These are phyloP conservation scores for Drosophila pruinosa DNA, from an alignment of 1,140 invertebrate genomes.

Conservation along the genomic window DNA sequence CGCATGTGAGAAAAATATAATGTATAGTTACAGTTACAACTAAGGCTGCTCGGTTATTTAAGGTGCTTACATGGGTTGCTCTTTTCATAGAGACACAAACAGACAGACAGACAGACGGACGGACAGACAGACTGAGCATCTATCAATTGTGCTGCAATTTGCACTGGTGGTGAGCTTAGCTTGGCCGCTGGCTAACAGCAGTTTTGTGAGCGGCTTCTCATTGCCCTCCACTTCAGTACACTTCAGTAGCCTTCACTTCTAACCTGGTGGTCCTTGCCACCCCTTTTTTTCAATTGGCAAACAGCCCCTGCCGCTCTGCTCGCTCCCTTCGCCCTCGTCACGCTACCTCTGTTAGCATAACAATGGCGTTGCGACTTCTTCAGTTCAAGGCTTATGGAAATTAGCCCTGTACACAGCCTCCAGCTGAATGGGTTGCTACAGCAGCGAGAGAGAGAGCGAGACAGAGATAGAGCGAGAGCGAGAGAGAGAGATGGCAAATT, in stretches of 20 bases:
- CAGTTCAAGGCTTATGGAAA: slow-evolving; percentile 72
- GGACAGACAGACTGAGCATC: background rate
- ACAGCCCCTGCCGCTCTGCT: background rate
- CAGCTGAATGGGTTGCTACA: slow-evolving; percentile 20
- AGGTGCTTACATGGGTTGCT: slow-evolving; percentile 78
- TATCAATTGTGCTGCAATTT: slow-evolving; percentile 70
- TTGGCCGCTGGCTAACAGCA: slow-evolving; percentile 46
- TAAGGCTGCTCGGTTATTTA: slow-evolving; percentile 56
- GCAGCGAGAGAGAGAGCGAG: background rate
- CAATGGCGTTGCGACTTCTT: slow-evolving; percentile 74
- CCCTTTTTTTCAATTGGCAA: slow-evolving; percentile 49
- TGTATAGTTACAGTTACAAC: slow-evolving; percentile 43
- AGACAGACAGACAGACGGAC: slow-evolving; percentile 7
- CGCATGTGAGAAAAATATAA: slow-evolving; percentile 55
- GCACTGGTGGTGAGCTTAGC: slow-evolving; percentile 75
- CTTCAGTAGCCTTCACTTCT: slow-evolving; percentile 25
- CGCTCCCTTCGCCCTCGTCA: background rate
- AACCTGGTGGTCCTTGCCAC: slow-evolving; percentile 48
- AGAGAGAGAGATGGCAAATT: slow-evolving; percentile 59
- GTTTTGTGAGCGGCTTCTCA: slow-evolving; percentile 45
- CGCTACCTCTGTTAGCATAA: slow-evolving; percentile 68
- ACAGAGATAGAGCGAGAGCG: background rate
- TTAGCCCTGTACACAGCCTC: slow-evolving; percentile 71
- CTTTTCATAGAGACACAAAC: slow-evolving; percentile 23
- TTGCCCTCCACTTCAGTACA: background rate